Base-by-base conservation (phyloP, 1,140 invertebrate genomes). In the Achroia grisella region DNA sequence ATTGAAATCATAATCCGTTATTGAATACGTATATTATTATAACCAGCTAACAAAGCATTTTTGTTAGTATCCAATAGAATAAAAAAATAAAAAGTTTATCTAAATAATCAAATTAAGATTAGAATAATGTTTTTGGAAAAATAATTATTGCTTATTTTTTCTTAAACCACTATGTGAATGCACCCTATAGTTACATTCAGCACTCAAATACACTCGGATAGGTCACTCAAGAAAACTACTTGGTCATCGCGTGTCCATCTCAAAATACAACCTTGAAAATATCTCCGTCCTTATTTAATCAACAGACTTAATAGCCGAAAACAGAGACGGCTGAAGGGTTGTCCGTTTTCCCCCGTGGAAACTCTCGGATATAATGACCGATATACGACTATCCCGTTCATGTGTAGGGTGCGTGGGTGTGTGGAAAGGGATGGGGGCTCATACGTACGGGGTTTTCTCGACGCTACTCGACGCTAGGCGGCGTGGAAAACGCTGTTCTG, bases 391-490 rank as follows among this genome's bases (percentile, higher is more conserved):
- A 72, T 84, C 80, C 68, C 76, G 54, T 70, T 84, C 76, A 69
- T 69, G 62, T 79, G 74, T 82, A 77, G 62, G 69, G 52, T 67
- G 61, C 65, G 74, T 69, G 66, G 63, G 62, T 52, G 50, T 66
- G 46, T 62, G 56, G 73, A 84, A 62, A 79, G 80, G 73, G 78
- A 84, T 71, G 71, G 70, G 53, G 48, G 36, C 61, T 52, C 54
- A 42, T 55, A 56, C 46, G 48, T 46, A 56, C 45, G 48, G 48
- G 45, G 44, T 48, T 62, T 62, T 60, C 50, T 40, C 44, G 49
- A 52, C 53, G 76, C 80, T 84, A 84, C 76, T 84, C 77, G 68
- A 61, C 80, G 65, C 71, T 71, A 82, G 80, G 60, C 66, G 77
- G 80, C 80, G 77, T 62, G 56, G 49, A 69, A 69, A 68, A 50